Base-by-base conservation (phyloP, 2,113 vertebrate genomes). In the Pimephales promelas region DNA sequence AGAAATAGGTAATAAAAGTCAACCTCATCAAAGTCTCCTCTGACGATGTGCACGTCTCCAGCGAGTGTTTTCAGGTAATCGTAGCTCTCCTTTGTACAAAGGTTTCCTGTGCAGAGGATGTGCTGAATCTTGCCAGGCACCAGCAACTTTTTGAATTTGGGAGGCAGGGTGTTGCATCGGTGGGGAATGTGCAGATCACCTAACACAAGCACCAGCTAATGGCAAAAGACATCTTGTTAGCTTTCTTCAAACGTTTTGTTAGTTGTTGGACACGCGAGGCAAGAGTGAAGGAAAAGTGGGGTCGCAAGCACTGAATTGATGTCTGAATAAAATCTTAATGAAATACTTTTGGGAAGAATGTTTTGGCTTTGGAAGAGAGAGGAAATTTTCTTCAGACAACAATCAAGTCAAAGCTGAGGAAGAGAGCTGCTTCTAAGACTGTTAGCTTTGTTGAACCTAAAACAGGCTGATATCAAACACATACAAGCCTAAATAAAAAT, bases 121-220 rank as follows among this genome's bases (percentile, higher is more conserved):
- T 99, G 98, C 81, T 99, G 98, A 91, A 99, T 99, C 93, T 99
- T 99, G 6, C 98, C 98, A 1, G 98, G 98, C 5, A 99, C 98
- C 92, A 99, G 92, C 86, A 99, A 93, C 86, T 99, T 99, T 90
- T 99, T 99, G 93, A 99, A 99, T 90, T 99, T 99, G 87, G 97
- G 97, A 0, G 98, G 98, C 83, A 99, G 92, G 79, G 97, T 98
- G 95, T 99, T 99, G 93, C 98, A 99, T 80, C 98, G 96, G 84
- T 99, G 98, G 14, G 98, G 98, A 88, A 99, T 99, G 91, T 99
- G 97, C 88, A 99, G 96, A 62, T 99, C 98, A 92, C 98, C 98
- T 92, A 99, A 93, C 71, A 99, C 98, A 94, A 99, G 92, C 94
- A 99, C 98, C 97, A 99, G 95, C 98, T 99, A 79, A 49, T 57